Evolutionary conservation across 1,140 invertebrate genomes (phyloP), one percentile per base, ranked within the genome.

Genomic region (Aphaenogaster rudis): DNA sequence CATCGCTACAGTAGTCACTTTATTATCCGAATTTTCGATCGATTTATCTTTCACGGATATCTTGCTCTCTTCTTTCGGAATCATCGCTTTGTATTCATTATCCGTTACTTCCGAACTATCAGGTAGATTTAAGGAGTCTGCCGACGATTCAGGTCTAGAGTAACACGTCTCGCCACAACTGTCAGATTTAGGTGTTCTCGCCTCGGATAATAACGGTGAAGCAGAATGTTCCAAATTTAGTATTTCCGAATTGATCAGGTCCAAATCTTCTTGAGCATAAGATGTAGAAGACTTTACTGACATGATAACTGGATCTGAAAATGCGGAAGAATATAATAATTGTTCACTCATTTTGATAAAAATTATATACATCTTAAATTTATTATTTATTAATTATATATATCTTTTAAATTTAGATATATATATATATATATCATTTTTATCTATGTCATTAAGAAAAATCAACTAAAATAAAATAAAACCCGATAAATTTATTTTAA

Each of bases 241-340:
- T 86, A 93, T 89, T 57, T 94, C 93, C 0, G 93, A 91, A 87
- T 93, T 92, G 8, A 93, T 93, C 36, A 93, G 80, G 88, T 93
- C 93, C 57, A 93, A 87, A 87, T 94, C 93, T 59, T 94, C 93
- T 76, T 94, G 92, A 3, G 92, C 88, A 86, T 94, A 93, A 33
- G 92, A 91, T 39, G 91, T 89, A 17, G 89, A 88, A n/a, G 91
- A 86, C 78, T 94, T 94, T 28, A 93, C 91, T 63, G 91, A 92
- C 90, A 93, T 92, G 52, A 93, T 92, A 9, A 93, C 90, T 42
- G 93, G 91, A 93, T 94, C 93, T 94, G 74, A 15, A 92, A 92
- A 64, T 59, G 74, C 78, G 33, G 50, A 88, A 88, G 61, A 66
- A 72, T 48, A 61, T 52, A 33, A 45, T 45, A 17, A 86, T 76